phyloP scores from a whole-genome alignment of 2,888 invertebrate species.

The Dynastes maya region DNA sequence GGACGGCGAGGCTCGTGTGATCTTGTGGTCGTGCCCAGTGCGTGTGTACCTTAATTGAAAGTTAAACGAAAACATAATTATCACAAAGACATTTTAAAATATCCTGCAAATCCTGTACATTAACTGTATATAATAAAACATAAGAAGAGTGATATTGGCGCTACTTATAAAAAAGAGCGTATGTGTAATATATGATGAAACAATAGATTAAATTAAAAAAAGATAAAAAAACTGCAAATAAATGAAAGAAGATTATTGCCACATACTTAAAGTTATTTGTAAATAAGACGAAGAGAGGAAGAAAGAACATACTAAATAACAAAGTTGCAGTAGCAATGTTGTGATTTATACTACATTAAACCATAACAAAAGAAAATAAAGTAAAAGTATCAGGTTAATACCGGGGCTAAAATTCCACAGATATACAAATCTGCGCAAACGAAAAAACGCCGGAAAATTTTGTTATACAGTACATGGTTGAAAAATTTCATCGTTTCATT shows the following conservation, averaged over 20 bases:
- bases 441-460: constrained; percentile 41
- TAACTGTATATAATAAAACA: constrained; percentile 61
- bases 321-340: constrained; percentile 59
- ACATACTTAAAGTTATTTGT: constrained; percentile 57
- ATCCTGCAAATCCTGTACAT: constrained; percentile 52
- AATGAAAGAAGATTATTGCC: constrained; percentile 41
- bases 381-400: constrained; percentile 45
- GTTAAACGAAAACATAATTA: constrained; percentile 50
- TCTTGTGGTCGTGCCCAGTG: constrained; percentile 55
- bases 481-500: constrained; percentile 65
- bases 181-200: constrained; percentile 65
- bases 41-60: constrained; percentile 60
- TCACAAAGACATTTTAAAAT: constrained; percentile 47
- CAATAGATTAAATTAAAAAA: constrained; percentile 54
- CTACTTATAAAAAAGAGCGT: constrained; percentile 59
- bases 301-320: constrained; percentile 53
- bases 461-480: constrained; percentile 59
- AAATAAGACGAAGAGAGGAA: constrained; percentile 56
- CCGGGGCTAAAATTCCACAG: constrained; percentile 18
- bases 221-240: constrained; percentile 36
- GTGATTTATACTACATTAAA: constrained; percentile 59
- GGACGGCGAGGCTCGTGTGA: constrained; percentile 51
- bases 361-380: constrained; percentile 54
- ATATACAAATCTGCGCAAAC: constrained; percentile 9
- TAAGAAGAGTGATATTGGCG: constrained; percentile 65